Percentiles rank a stretch among this genome's conserved stretches.
phyloP scores from a whole-genome alignment of 2,797 vertebrate genomes.

The Chaetophractus vellerosus region DNA sequence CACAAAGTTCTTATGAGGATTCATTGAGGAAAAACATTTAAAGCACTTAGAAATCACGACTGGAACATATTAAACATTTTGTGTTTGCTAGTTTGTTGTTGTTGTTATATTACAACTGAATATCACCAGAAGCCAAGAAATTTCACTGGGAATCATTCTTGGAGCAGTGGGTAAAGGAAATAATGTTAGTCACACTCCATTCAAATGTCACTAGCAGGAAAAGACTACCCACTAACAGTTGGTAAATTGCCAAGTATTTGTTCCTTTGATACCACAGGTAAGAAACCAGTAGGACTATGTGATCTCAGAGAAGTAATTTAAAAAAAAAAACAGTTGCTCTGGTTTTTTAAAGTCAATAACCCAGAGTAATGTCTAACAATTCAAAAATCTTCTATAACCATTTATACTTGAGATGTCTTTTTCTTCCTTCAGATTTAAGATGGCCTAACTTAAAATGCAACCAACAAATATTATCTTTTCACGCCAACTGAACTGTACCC shows the following conservation, averaged over 20 bases:
- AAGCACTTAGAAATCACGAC: constrained; percentile 6
- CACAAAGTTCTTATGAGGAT: neutral
- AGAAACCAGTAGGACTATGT: constrained; percentile 31
- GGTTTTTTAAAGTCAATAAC: constrained; percentile 42
- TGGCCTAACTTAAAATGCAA: constrained; percentile 46
- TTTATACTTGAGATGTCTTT: constrained; percentile 5
- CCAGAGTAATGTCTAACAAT: constrained; percentile 13
- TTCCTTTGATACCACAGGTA: constrained; percentile 64
- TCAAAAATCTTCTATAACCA: constrained; percentile 47
- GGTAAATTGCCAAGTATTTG: constrained; percentile 65
- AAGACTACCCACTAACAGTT: constrained; percentile 46
- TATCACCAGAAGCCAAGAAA: constrained; percentile 47
- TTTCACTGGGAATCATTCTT: constrained; percentile 50
- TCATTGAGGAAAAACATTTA: constrained; percentile 14
- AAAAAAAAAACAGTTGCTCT: constrained; percentile 38
- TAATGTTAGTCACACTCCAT: constrained; percentile 62
- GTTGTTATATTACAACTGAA: constrained; percentile 1
- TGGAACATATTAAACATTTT: constrained; percentile 35
- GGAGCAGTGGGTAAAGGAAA: constrained; percentile 58
- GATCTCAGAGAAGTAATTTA: constrained; percentile 24
- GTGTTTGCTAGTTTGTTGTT: neutral
- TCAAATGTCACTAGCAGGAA: constrained; percentile 62
- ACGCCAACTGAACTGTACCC: neutral
- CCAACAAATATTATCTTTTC: neutral
- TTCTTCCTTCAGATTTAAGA: constrained; percentile 38